Evolutionary conservation across 2,113 vertebrate species (phyloP).

Genomic region (Pagrus major): DNA sequence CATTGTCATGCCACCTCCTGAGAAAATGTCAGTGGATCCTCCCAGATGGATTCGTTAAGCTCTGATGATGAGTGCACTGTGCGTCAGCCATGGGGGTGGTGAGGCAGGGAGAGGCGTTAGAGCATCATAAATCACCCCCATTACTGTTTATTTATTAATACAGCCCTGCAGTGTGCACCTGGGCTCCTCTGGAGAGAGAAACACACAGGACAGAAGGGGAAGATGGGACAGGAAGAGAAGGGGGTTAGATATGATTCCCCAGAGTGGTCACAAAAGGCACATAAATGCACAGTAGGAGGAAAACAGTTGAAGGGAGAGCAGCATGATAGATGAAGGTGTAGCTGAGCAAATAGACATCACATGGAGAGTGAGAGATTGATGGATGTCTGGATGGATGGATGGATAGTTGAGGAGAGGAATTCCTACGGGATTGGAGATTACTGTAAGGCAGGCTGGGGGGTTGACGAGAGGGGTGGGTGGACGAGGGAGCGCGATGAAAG

Average conservation of each 20-base stretch:
- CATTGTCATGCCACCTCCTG: conserved; percentile 51
- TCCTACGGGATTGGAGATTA: conserved; percentile 33
- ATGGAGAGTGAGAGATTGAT: conserved; percentile 5
- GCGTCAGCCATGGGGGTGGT: conserved; percentile 15
- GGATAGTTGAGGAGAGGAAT: background rate
- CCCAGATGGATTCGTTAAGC: conserved; percentile 67
- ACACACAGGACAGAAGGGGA: conserved; percentile 15
- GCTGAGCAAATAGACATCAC: conserved; percentile 33
- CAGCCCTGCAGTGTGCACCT: conserved; percentile 70
- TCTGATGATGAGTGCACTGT: conserved; percentile 38
- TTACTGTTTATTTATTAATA: conserved; percentile 80
- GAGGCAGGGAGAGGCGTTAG: conserved; percentile 18
- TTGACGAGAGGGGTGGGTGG: conserved; percentile 9
- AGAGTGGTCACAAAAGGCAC: conserved; percentile 55
- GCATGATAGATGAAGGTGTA: conserved; percentile 35
- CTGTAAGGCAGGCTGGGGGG: background rate
- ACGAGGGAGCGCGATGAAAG: background rate
- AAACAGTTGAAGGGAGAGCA: conserved; percentile 27
- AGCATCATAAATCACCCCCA: conserved; percentile 70
- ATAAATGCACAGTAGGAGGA: conserved; percentile 50
- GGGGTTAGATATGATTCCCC: conserved; percentile 53
- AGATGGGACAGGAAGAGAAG: background rate
- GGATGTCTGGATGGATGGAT: background rate
- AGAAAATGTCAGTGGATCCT: conserved; percentile 70
- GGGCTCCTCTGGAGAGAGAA: conserved; percentile 47